Percentiles rank a stretch among this genome's conserved stretches.
These are phyloP conservation scores for Lordiphosa mommai DNA, from an alignment of 1,140 invertebrate species.

Conservation along the genomic window DNA sequence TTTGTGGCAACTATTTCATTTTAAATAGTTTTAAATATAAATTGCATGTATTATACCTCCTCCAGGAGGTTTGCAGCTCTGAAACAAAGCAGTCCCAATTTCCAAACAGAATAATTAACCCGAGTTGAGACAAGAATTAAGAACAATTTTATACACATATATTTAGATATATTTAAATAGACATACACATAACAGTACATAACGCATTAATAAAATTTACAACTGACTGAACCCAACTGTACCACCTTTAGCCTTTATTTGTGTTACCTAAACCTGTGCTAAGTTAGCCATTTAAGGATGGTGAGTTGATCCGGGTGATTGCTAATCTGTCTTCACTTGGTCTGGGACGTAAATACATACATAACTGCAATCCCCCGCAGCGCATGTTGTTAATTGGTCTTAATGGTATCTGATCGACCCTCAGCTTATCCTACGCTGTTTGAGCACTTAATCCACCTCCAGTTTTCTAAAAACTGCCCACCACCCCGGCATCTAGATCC, in stretches of 20 bases:
- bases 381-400: constrained; percentile 59
- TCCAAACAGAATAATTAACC: no score
- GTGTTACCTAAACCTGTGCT: neutral
- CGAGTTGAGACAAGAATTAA: neutral
- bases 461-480: constrained; percentile 90
- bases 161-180: constrained; percentile 54
- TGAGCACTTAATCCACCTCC: constrained; percentile 86
- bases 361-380: constrained; percentile 47
- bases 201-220: constrained; percentile 42
- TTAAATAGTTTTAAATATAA: no score
- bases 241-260: constrained; percentile 3
- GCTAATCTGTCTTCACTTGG: no score
- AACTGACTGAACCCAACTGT: constrained; percentile 18
- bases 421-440: constrained; percentile 45
- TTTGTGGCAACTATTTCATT: no score
- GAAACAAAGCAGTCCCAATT: no score
- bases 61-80: no score
- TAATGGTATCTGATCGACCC: constrained; percentile 64
- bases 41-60: no score
- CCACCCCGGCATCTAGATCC: constrained; percentile 84
- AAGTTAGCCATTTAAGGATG: no score
- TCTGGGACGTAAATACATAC: constrained; percentile 34
- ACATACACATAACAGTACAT: constrained; percentile 51
- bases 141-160: constrained; percentile 20
- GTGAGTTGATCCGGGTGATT: no score